phyloP scores from a whole-genome alignment of 2,113 vertebrate genomes.

The Vidua macroura region DNA sequence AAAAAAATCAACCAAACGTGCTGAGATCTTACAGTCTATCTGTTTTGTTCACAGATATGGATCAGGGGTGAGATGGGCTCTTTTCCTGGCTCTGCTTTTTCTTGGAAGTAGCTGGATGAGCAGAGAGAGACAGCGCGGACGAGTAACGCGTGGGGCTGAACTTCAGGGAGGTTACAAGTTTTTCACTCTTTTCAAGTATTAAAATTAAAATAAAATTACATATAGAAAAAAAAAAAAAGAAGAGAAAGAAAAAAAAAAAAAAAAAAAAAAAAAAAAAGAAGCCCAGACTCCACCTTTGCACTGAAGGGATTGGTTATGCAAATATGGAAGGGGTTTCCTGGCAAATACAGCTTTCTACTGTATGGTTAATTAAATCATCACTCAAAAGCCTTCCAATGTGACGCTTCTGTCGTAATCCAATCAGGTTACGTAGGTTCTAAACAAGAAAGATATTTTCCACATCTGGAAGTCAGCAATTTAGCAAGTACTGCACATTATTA shows the following conservation, averaged over 20 bases:
- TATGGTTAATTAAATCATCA: slow-evolving; percentile 99
- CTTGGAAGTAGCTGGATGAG: slow-evolving; percentile 1
- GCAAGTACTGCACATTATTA: slow-evolving; percentile 86
- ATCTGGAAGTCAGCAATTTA: slow-evolving; percentile 87
- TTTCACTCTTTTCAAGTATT: slow-evolving; percentile 64
- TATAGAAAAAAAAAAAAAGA: slow-evolving; percentile 44
- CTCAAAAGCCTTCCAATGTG: slow-evolving; percentile 89
- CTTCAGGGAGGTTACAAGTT: slow-evolving; percentile 68
- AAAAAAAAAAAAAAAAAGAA: not conserved
- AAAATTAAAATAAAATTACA: slow-evolving; percentile 75
- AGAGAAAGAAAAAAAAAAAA: not conserved
- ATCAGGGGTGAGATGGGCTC: slow-evolving; percentile 40
- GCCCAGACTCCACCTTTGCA: slow-evolving; percentile 86
- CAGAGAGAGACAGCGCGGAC: not conserved
- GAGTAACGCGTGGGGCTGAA: slow-evolving; percentile 37
- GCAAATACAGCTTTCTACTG: slow-evolving; percentile 88
- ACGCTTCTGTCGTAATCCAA: slow-evolving; percentile 87
- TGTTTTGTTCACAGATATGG: slow-evolving; percentile 58
- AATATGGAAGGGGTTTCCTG: slow-evolving; percentile 85
- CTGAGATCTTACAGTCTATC: slow-evolving; percentile 31
- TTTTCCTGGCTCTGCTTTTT: not conserved
- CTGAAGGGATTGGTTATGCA: slow-evolving; percentile 92
- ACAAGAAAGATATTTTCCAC: slow-evolving; percentile 86
- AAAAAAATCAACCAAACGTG: not conserved
- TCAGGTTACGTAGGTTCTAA: slow-evolving; percentile 83